Evolutionary conservation across 2,888 invertebrate species (phyloP).

Genomic region (Melanostoma mellinum): DNA sequence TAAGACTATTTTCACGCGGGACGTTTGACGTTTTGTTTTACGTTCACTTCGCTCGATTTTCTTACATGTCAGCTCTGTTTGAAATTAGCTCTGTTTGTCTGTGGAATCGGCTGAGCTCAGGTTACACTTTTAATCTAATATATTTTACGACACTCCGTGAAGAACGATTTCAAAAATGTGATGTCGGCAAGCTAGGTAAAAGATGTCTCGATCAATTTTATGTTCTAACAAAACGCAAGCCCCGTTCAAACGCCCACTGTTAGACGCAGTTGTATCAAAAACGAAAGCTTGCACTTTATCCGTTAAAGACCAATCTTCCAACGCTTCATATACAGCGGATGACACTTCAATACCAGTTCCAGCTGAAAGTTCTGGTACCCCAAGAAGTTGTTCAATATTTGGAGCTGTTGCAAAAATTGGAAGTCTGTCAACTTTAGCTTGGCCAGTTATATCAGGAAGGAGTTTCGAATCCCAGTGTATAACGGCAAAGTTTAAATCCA

Average conservation of each 20-base stretch:
- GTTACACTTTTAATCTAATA: too few relatives aligned
- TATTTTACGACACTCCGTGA: neutral
- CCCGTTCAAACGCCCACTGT: too few relatives aligned
- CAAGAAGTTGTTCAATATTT: constrained; percentile 23
- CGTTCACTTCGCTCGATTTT: too few relatives aligned
- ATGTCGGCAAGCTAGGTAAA: neutral
- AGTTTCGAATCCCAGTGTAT: neutral
- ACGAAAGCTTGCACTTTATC: constrained; percentile 19
- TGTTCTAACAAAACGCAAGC: constrained; percentile 10
- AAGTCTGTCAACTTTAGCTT: constrained; percentile 27
- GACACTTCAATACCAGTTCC: constrained; percentile 11
- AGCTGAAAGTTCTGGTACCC: constrained; percentile 1
- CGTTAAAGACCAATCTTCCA: constrained; percentile 8
- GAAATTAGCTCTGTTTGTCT: too few relatives aligned
- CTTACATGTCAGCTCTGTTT: too few relatives aligned
- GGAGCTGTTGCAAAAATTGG: constrained; percentile 13
- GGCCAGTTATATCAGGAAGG: neutral
- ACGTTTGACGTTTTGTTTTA: too few relatives aligned
- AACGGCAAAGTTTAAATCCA: constrained; percentile 1
- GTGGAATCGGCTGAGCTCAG: too few relatives aligned
- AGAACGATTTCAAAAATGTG: constrained; percentile 2
- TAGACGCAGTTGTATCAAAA: neutral
- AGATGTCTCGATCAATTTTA: constrained; percentile 4
- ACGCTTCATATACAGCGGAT: constrained; percentile 8
- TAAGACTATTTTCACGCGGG: too few relatives aligned